Percentiles rank a stretch among this genome's conserved stretches.
phyloP scores from a whole-genome alignment of 1,140 invertebrate species.

The Oppia nitens region DNA sequence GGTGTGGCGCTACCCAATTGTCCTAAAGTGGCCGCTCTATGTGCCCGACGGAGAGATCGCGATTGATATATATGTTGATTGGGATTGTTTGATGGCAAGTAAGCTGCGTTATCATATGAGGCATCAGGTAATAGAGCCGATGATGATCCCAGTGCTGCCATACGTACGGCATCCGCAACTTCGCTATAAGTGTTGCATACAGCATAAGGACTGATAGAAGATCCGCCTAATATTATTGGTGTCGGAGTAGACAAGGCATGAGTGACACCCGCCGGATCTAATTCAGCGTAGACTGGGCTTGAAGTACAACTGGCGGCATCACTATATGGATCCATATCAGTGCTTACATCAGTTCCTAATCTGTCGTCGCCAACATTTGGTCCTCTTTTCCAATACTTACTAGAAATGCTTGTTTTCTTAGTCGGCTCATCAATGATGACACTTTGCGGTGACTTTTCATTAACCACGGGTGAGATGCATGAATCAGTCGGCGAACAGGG shows the following conservation, averaged over 20 bases:
- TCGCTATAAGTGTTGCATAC: constrained; percentile 15
- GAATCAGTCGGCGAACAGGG: constrained; percentile 10
- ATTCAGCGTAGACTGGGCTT: constrained; percentile 19
- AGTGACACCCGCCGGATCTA: constrained; percentile 10
- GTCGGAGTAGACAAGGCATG: background rate
- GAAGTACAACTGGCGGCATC: constrained; percentile 16
- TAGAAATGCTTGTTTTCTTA: constrained; percentile 14
- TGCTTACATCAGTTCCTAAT: background rate
- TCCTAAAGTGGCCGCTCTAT: constrained; percentile 3
- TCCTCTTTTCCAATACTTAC: constrained; percentile 15
- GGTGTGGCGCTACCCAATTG: constrained; percentile 10
- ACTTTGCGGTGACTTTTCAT: constrained; percentile 18
- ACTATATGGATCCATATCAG: constrained; percentile 12
- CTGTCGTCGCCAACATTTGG: constrained; percentile 2
- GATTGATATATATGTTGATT: constrained; percentile 11
- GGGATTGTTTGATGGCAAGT: constrained; percentile 9
- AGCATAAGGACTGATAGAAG: constrained; percentile 11
- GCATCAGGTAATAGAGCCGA: constrained; percentile 12
- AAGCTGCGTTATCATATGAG: constrained; percentile 18
- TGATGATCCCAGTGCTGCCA: constrained; percentile 10
- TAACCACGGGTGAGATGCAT: constrained; percentile 14
- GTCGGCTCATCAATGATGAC: constrained; percentile 14
- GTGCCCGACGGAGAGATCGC: constrained; percentile 12
- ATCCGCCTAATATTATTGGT: background rate
- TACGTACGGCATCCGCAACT: constrained; percentile 11